Base-by-base conservation (phyloP, 2,113 vertebrate species). In the Microcebus griseorufus region DNA sequence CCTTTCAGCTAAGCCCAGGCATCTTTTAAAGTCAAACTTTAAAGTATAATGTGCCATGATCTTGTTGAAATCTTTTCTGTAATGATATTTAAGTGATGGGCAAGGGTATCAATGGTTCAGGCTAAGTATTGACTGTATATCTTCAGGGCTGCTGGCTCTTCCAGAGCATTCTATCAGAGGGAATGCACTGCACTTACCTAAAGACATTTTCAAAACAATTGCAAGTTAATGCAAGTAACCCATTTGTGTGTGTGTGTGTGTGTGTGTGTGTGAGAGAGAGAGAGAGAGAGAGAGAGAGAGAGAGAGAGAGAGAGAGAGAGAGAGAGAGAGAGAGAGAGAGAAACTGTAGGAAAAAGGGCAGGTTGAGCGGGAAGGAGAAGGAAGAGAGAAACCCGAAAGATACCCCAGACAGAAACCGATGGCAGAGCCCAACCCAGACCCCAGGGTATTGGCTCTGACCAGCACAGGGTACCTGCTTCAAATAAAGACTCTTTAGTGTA, bases 21-120 rank as follows among this genome's bases (percentile, higher is more conserved):
- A 91, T 98, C 97, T 97, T 99, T 99, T 99, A 98, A 99, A 99
- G 98, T 98, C 98, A 95, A 98, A 98, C 98, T 98, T 98, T 98
- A 98, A 98, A 99, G 98, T 96, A 85, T 98, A 98, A 98, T 95
- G 78, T 97, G 95, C 97, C 97, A 17, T 98, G 98, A 99, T 98
- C 98, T 98, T 82, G 95, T 84, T n/a, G 96, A 98, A 98, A 98
- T 98, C 98, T 98, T 98, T 96, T 96, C 98, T 98, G 98, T 98
- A 99, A 99, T 98, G 98, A 98, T 98, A 98, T 98, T 98, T 98
- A 98, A 99, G 98, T 98, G 98, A 98, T 97, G 98, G 98, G 98
- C 98, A 98, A 98, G 97, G 98, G 39, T 98, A 98, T 98, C 98
- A 98, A 97, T 98, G 98, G 98, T 98, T 98, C 97, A 98, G 98